Percentiles rank a stretch among this genome's conserved stretches.
These are phyloP conservation scores for Sebastes kiyomatsui DNA, from an alignment of 2,797 vertebrate genomes.

Conservation along the genomic window DNA sequence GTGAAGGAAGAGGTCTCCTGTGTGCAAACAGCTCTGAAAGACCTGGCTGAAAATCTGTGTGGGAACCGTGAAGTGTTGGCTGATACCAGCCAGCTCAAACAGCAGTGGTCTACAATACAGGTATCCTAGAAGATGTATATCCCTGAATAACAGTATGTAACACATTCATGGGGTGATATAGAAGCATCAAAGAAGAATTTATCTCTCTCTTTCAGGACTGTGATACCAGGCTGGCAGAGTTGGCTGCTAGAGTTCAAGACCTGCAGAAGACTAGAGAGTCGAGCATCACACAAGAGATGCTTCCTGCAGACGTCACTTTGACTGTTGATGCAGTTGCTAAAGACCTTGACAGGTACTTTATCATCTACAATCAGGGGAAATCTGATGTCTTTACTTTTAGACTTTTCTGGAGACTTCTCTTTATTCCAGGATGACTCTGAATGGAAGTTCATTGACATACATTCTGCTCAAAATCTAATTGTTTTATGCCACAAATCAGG, in stretches of 20 bases:
- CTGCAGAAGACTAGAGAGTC: conserved; percentile 29
- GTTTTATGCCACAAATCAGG: background rate
- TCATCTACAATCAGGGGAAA: no score
- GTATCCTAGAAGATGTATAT: conserved; percentile 29
- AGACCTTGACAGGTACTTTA: conserved; percentile 56
- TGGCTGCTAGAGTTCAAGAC: conserved; percentile 16
- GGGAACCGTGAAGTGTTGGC: background rate
- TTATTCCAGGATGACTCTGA: background rate
- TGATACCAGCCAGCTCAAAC: conserved; percentile 43
- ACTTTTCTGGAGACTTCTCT: background rate
- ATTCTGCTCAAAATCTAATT: background rate
- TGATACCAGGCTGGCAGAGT: conserved; percentile 30
- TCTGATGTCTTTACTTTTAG: no score
- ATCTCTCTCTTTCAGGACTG: conserved; percentile 40
- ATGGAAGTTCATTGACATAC: no score
- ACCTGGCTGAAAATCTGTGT: conserved; percentile 8
- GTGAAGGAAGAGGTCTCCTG: conserved; percentile 21
- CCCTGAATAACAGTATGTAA: background rate
- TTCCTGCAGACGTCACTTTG: conserved; percentile 15
- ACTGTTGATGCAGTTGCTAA: conserved; percentile 7
- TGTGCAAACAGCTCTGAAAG: conserved; percentile 24
- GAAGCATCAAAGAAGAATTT: background rate
- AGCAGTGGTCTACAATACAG: conserved; percentile 54
- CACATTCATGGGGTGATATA: background rate
- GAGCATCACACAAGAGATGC: background rate